Evolutionary conservation across 2,797 vertebrate species (phyloP).

Genomic region (Discoglossus pictus): DNA sequence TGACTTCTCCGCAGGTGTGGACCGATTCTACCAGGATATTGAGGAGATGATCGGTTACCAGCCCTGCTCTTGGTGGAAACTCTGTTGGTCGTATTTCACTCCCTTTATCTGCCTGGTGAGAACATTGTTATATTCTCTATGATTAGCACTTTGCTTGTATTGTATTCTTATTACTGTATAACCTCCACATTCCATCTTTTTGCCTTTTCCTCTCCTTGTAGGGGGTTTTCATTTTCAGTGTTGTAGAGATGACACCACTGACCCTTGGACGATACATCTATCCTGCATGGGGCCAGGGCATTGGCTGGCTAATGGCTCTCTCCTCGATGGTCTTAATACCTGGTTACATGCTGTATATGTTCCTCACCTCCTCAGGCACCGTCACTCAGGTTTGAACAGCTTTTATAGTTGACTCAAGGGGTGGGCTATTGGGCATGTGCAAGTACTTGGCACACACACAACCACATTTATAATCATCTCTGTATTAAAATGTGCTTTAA

Average conservation of each 20-base stretch:
- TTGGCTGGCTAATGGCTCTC: slow-evolving; percentile 86
- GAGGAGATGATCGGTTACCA: slow-evolving; percentile 92
- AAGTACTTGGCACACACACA: too few species aligned
- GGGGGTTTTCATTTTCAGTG: slow-evolving; percentile 89
- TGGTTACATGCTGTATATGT: slow-evolving; percentile 80
- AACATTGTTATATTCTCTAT: not conserved
- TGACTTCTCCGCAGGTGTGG: slow-evolving; percentile 73
- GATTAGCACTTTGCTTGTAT: not conserved
- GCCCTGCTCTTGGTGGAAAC: slow-evolving; percentile 87
- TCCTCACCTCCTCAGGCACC: slow-evolving; percentile 75
- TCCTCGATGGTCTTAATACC: slow-evolving; percentile 89
- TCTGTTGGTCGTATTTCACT: slow-evolving; percentile 87
- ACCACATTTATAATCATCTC: too few species aligned
- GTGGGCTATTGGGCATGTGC: too few species aligned
- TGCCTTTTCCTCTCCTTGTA: slow-evolving; percentile 53
- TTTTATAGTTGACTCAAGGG: too few species aligned
- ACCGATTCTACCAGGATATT: slow-evolving; percentile 85
- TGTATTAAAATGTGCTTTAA: too few species aligned
- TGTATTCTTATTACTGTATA: not conserved
- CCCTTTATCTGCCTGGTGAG: slow-evolving; percentile 88
- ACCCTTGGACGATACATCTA: slow-evolving; percentile 84
- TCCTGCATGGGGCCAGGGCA: slow-evolving; percentile 83
- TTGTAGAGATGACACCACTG: slow-evolving; percentile 87
- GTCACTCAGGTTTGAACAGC: slow-evolving; percentile 70
- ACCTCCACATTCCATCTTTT: not conserved